A percentile compares a stretch with the other conserved stretches of the same genome.
These are phyloP conservation scores for Ceratosolen solmsi DNA, from an alignment of 1,140 invertebrate genomes.

Conservation along the genomic window DNA sequence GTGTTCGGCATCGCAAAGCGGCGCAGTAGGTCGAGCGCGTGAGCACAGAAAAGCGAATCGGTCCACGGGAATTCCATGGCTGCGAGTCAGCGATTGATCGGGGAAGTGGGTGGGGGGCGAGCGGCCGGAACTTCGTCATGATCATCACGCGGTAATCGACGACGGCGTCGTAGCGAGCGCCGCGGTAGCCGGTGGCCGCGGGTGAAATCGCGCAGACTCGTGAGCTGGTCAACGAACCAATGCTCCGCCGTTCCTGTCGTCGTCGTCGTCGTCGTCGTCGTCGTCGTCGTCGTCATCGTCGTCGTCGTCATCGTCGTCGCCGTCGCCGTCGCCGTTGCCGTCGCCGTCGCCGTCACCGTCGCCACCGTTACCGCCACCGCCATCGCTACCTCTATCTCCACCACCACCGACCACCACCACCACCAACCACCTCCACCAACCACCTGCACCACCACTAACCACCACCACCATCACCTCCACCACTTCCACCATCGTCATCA, in stretches of 20 bases:
- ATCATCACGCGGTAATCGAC: neutral
- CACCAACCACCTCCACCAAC: too few species aligned
- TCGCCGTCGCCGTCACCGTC: neutral
- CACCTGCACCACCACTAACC: too few species aligned
- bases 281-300: too few species aligned
- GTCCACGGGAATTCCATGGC: conserved; percentile 33
- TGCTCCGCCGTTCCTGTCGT: neutral
- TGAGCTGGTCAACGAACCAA: conserved; percentile 23
- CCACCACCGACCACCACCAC: too few species aligned
- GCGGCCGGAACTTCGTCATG: conserved; percentile 31
- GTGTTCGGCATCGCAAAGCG: neutral
- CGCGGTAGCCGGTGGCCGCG: conserved; percentile 11
- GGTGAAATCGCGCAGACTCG: conserved; percentile 13
- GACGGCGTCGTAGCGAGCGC: neutral
- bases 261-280: neutral
- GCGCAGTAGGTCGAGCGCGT: conserved; percentile 33
- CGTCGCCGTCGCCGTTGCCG: too few species aligned
- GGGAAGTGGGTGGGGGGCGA: neutral
- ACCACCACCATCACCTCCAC: too few species aligned
- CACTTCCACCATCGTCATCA: too few species aligned
- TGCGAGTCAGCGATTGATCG: neutral
- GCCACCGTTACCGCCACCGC: too few species aligned
- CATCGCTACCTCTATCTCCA: too few species aligned
- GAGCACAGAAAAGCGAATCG: conserved; percentile 18
- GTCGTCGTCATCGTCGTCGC: too few species aligned